A percentile compares a stretch with the other conserved stretches of the same genome.
phyloP scores from a whole-genome alignment of 2,113 vertebrate genomes.

The Astatotilapia flaviijosephi region DNA sequence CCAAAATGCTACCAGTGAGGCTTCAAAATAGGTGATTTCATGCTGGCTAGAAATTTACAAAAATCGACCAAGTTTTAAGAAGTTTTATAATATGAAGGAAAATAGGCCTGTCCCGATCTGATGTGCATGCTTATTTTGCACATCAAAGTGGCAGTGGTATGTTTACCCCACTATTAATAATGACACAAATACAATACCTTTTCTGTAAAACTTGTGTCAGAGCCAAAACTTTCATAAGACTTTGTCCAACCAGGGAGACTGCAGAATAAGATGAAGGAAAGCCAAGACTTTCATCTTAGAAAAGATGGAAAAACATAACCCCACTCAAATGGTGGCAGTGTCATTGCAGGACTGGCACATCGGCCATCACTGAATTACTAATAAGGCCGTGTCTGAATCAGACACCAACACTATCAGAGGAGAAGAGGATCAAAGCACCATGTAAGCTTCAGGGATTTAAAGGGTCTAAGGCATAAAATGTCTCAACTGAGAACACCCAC shows the following conservation, averaged over 20 bases:
- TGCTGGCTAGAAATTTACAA: neutral
- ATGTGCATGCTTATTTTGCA: neutral
- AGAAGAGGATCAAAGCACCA: neutral
- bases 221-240: neutral
- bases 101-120: neutral
- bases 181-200: neutral
- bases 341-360: neutral
- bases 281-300: conserved; percentile 33
- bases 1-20: neutral
- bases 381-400: neutral
- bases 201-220: neutral
- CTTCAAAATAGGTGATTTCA: neutral
- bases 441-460: neutral
- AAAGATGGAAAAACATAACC: neutral
- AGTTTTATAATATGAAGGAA: neutral
- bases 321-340: neutral
- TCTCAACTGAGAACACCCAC: neutral
- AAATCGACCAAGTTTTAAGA: neutral
- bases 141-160: neutral
- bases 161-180: neutral
- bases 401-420: neutral
- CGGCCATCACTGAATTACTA: neutral
- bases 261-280: conserved; percentile 13
- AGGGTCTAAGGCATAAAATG: neutral
- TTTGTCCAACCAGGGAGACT: neutral